These are phyloP conservation scores for Ceratosolen solmsi DNA, from an alignment of 1,140 invertebrate genomes.

Conservation along the genomic window DNA sequence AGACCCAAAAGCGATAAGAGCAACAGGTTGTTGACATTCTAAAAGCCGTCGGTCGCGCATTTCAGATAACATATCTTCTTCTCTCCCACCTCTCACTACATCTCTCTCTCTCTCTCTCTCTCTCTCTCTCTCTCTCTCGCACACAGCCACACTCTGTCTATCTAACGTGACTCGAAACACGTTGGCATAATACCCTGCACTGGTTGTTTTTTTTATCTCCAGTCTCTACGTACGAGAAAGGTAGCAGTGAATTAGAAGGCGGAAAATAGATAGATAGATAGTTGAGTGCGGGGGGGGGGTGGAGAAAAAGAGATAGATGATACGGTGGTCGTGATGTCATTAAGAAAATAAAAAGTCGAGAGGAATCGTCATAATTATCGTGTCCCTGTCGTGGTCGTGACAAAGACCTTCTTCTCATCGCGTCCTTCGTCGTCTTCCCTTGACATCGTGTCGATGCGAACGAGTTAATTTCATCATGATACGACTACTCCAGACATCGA, in stretches of 20 bases:
- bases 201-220: neutral
- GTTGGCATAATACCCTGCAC: neutral
- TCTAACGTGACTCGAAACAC: neutral
- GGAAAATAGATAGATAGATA: neutral
- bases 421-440: neutral
- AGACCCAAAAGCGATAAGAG: neutral
- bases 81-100: neutral
- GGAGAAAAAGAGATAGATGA: neutral
- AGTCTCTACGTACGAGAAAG: neutral
- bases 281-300: neutral
- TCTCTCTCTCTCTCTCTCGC: neutral
- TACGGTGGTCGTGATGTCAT: neutral
- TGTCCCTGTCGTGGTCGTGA: slow-evolving; percentile 3
- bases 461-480: slow-evolving; percentile 47
- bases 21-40: slow-evolving; percentile 33
- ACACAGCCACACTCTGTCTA: neutral
- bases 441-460: slow-evolving; percentile 32
- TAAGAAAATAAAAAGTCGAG: neutral
- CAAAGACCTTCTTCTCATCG: slow-evolving; percentile 26
- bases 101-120: neutral
- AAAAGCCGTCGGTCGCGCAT: slow-evolving; percentile 8
- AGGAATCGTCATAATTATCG: slow-evolving; percentile 39
- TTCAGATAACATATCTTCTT: slow-evolving; percentile 5
- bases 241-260: neutral
- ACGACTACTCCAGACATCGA: neutral